Evolutionary conservation across 2,113 vertebrate genomes (phyloP).

Genomic region (Silurus meridionalis): DNA sequence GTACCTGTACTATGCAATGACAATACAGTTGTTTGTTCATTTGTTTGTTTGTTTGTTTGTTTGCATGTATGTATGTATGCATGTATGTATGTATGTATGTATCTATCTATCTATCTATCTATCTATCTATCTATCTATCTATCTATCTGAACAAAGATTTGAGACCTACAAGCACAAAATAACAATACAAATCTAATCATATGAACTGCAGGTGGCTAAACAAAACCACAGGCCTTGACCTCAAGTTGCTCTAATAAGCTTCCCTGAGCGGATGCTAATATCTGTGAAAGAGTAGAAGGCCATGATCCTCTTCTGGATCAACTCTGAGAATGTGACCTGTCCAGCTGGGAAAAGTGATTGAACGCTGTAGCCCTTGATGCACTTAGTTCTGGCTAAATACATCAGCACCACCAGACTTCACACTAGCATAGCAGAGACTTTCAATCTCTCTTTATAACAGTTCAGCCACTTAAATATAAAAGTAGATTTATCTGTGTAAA

Average conservation of each 20-base stretch:
- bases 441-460: neutral
- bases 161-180: neutral
- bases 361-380: neutral
- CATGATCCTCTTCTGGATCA: constrained; percentile 51
- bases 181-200: neutral
- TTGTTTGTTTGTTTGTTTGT: too few relatives aligned
- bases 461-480: neutral
- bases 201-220: neutral
- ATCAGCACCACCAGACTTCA: neutral
- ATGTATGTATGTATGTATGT: too few relatives aligned
- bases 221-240: neutral
- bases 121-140: too few relatives aligned
- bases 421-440: neutral
- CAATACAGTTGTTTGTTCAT: too few relatives aligned
- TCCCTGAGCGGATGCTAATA: neutral
- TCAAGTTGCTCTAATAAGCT: neutral
- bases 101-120: too few relatives aligned
- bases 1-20: too few relatives aligned
- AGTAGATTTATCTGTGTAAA: neutral
- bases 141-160: neutral
- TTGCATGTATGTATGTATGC: too few relatives aligned
- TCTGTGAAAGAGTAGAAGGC: neutral
- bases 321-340: constrained; percentile 46
- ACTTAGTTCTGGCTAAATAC: constrained; percentile 6
- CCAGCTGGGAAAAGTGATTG: neutral